Evolutionary conservation across 2,797 vertebrate species (phyloP).

Genomic region (Harpia harpyja): DNA sequence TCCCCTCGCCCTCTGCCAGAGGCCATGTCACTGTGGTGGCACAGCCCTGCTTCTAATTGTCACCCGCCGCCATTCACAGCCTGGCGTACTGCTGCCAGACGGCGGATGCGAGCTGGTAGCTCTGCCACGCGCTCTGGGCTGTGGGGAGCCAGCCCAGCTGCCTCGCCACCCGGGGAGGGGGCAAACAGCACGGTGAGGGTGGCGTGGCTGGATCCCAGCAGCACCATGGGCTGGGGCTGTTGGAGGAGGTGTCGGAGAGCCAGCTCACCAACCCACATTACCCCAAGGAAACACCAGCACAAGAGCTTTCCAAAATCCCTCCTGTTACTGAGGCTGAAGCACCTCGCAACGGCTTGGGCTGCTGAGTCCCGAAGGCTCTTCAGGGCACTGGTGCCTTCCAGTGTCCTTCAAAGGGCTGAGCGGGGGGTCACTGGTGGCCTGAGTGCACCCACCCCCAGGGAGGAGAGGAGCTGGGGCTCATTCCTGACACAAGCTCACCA

Average conservation of each 20-base stretch:
- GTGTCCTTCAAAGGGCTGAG: neutral
- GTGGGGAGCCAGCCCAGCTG: neutral
- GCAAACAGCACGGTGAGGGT: neutral
- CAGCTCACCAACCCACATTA: neutral
- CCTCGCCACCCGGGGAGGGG: accelerated
- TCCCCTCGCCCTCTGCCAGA: neutral
- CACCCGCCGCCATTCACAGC: neutral
- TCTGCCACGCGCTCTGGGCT: neutral
- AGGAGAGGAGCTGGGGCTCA: neutral
- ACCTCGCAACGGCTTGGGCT: neutral
- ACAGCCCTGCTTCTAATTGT: neutral
- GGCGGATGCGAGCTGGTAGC: accelerated
- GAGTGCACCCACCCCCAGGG: accelerated
- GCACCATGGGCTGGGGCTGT: neutral
- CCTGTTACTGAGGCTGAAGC: neutral
- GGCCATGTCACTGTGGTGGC: accelerated
- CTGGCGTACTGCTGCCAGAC: accelerated
- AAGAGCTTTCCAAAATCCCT: neutral
- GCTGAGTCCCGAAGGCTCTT: neutral
- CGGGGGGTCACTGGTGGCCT: neutral
- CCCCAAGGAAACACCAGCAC: neutral
- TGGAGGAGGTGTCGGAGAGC: accelerated
- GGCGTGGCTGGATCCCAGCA: neutral
- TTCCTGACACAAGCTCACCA: neutral
- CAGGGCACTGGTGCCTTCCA: neutral